These are phyloP conservation scores for Tetraodon nigroviridis DNA, from an alignment of 2,113 vertebrate species.

Conservation along the genomic window DNA sequence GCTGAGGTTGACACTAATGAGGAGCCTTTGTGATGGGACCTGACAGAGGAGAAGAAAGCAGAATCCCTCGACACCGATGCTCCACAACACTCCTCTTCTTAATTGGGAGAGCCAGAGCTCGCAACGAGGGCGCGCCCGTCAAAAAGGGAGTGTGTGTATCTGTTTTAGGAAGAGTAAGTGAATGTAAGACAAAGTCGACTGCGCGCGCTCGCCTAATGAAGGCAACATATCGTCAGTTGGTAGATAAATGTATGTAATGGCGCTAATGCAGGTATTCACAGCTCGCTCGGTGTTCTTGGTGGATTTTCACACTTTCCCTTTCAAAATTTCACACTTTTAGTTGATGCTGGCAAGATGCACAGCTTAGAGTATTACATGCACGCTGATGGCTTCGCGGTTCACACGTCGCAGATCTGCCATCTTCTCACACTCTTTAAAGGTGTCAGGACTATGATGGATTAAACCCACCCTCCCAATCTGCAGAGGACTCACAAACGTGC, in stretches of 20 bases:
- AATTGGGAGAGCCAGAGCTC: conserved; percentile 77
- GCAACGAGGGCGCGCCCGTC: conserved; percentile 60
- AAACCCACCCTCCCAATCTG: conserved; percentile 44
- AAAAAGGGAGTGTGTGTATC: conserved; percentile 44
- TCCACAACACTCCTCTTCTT: conserved; percentile 78
- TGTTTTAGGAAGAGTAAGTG: conserved; percentile 69
- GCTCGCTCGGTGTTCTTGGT: conserved; percentile 52
- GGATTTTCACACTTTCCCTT: neutral
- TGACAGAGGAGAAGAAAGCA: conserved; percentile 81
- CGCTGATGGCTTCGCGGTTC: conserved; percentile 61
- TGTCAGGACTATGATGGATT: conserved; percentile 59
- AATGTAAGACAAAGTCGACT: conserved; percentile 66
- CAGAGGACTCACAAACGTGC: conserved; percentile 28
- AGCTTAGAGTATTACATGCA: conserved; percentile 59
- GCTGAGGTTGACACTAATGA: conserved; percentile 82
- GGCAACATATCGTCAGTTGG: conserved; percentile 30
- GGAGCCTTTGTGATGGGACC: conserved; percentile 80
- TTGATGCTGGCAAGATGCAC: conserved; percentile 55
- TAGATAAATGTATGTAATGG: conserved; percentile 45
- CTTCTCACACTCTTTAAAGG: conserved; percentile 64
- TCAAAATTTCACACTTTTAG: conserved; percentile 55
- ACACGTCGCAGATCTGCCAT: conserved; percentile 63
- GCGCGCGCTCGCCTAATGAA: conserved; percentile 52
- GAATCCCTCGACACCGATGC: conserved; percentile 78
- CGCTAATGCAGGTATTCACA: conserved; percentile 52